Evolutionary conservation across 2,888 invertebrate species (phyloP).

Genomic region (Drosophila falleni): DNA sequence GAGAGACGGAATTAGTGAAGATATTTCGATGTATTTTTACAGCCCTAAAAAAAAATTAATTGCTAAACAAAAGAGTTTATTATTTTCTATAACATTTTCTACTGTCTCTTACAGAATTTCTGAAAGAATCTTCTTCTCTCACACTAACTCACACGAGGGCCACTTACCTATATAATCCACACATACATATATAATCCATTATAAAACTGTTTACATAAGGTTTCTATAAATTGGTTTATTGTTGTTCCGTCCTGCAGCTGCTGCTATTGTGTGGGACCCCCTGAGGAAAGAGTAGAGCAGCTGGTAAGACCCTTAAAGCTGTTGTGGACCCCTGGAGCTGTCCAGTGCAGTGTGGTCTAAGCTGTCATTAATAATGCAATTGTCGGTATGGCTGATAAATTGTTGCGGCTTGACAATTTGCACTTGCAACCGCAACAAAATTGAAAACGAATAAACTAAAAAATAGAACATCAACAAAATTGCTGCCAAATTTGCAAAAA

Average conservation of each 20-base stretch:
- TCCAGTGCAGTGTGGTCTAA: conserved; percentile 61
- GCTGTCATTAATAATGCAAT: conserved; percentile 75
- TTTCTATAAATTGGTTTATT: conserved; percentile 81
- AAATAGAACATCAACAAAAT: conserved; percentile 1
- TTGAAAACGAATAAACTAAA: conserved; percentile 12
- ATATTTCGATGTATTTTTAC: too few species aligned
- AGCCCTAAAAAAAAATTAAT: neutral
- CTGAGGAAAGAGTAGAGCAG: neutral
- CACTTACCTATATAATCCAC: conserved; percentile 14
- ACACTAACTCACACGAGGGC: conserved; percentile 1
- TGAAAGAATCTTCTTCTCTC: conserved; percentile 1
- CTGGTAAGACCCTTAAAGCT: conserved; percentile 41
- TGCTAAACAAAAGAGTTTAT: neutral
- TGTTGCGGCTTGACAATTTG: conserved; percentile 71
- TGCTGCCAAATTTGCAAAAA: conserved; percentile 7
- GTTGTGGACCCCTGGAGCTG: conserved; percentile 4
- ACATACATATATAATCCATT: conserved; percentile 69
- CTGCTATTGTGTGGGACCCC: conserved; percentile 9
- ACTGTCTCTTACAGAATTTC: conserved; percentile 24
- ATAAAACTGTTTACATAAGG: conserved; percentile 76
- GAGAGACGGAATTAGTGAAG: too few species aligned
- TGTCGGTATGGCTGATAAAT: conserved; percentile 70
- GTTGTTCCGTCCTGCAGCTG: conserved; percentile 38
- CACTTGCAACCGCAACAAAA: conserved; percentile 55
- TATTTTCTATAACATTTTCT: neutral